Percentiles rank a stretch among this genome's conserved stretches.
Evolutionary conservation across 2,113 vertebrate species (phyloP).

Genomic region (Empidonax alnorum): DNA sequence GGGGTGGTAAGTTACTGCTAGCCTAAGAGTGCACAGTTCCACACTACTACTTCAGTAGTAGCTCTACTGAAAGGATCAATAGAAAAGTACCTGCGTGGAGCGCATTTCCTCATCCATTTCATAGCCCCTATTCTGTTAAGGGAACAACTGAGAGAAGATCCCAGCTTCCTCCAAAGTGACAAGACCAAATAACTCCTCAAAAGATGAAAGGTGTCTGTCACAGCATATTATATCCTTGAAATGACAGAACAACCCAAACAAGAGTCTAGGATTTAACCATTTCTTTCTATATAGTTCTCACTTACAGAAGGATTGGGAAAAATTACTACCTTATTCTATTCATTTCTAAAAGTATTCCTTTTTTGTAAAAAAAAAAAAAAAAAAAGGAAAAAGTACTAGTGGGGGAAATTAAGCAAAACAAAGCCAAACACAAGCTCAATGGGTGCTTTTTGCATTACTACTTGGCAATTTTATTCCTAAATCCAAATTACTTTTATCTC

Average conservation of each 20-base stretch:
- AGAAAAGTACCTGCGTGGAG: background rate
- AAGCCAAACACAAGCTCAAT: background rate
- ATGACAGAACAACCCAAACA: background rate
- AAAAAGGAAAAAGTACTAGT: background rate
- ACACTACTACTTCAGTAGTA: background rate
- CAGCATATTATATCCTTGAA: background rate
- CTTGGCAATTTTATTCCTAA: background rate
- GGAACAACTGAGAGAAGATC: background rate
- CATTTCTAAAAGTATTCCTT: background rate
- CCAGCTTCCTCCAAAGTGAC: background rate
- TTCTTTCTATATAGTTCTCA: background rate
- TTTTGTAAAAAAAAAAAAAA: too few species aligned
- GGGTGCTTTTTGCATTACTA: background rate
- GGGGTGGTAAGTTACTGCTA: background rate
- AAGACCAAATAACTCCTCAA: conserved; percentile 11
- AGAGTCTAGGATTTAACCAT: background rate
- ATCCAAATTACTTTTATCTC: background rate
- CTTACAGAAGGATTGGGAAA: background rate
- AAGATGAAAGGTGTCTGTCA: background rate
- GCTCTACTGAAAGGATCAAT: background rate
- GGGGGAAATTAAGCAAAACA: background rate
- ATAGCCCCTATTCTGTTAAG: background rate
- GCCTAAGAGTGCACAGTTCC: background rate
- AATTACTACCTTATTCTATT: background rate
- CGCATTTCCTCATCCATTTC: background rate